Conservation (phyloP, 2,888 invertebrate genomes). For the Neelides folsomi region DNA sequence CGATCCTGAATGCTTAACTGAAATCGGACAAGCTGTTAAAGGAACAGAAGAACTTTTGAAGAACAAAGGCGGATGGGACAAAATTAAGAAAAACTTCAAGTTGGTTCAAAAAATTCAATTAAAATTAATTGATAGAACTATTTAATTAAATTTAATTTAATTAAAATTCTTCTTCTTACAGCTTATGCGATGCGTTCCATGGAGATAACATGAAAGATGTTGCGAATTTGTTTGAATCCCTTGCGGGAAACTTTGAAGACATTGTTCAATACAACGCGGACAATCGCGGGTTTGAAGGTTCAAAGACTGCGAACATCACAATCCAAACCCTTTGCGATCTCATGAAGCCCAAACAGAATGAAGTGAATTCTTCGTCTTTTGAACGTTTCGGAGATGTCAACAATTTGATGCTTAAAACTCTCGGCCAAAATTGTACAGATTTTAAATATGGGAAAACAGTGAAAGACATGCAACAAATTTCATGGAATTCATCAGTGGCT, state of each 20-base stretch:
- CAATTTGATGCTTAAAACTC: slow-evolving; percentile 50
- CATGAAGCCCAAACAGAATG: slow-evolving; percentile 45
- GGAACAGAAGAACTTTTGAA: slow-evolving; percentile 53
- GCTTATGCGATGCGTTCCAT: slow-evolving; percentile 61
- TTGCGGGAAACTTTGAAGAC: slow-evolving; percentile 75
- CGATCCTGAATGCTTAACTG: slow-evolving; percentile 53
- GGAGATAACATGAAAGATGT: slow-evolving; percentile 50
- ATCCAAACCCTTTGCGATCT: slow-evolving; percentile 69
- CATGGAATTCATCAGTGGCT: slow-evolving; percentile 51
- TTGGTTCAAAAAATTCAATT: slow-evolving; percentile 36
- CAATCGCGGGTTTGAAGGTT: slow-evolving; percentile 55
- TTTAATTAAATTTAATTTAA: neutral
- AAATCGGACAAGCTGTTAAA: slow-evolving; percentile 51
- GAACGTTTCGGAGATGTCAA: slow-evolving; percentile 62
- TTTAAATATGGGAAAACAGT: slow-evolving; percentile 68
- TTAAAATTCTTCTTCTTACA: slow-evolving; percentile 36
- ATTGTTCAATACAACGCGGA: slow-evolving; percentile 91
- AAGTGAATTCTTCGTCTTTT: slow-evolving; percentile 48
- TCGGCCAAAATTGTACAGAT: slow-evolving; percentile 63
- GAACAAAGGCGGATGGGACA: slow-evolving; percentile 47
- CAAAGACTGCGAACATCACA: slow-evolving; percentile 52
- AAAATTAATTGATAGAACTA: too few relatives aligned
- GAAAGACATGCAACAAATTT: slow-evolving; percentile 49
- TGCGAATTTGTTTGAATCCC: slow-evolving; percentile 62
- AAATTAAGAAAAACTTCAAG: slow-evolving; percentile 64